Evolutionary conservation across 92 coral and sea anemone species (phyloP), one percentile per base, ranked within the genome.

Genomic region (Bergia puertoricense): DNA sequence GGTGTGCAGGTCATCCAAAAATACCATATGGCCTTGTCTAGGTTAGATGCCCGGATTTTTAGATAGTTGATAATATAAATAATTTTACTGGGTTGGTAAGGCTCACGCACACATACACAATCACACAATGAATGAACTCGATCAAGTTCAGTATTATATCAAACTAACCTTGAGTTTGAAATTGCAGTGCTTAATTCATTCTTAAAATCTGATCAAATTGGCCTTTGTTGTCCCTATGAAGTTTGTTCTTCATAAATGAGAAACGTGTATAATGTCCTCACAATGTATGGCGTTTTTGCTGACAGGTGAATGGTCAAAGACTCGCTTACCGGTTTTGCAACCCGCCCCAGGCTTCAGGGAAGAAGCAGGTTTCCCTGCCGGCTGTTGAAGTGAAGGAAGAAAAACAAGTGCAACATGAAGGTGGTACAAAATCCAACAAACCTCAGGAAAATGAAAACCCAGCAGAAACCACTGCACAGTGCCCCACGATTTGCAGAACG

Each of bases 231-330:
- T 62, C 16, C 8, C 20, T 62, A 23, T 5, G 16, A 62, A 62
- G 14, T 72, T 36, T 72, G 76, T 72, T 36, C 15, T 72, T 72
- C 1, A 4, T 2, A 9, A 15, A 72, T 37, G 8, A 72, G 42
- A 62, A 62, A 62, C n/a, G 6, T 22, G 23, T 62, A 2, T 18
- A 62, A 22, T 44, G 72, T 8, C 3, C 76, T 72, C 56, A 30
- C 30, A 41, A 0, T 22, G n/a, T 56, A 11, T 56, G 43, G 2
- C 22, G 8, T 80, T 43, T 42, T 36, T 11, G 69, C 77, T 50
- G 38, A 62, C 77, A 96, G 98, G 98, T 96, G 42, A 96, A 91
- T 69, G 98, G 98, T 0, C 98, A 96, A 83, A 91, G 98, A 86
- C 98, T 96, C 45, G 98, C 89, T 14, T 96, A 96, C 89, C 91